A percentile compares a stretch with the other conserved stretches of the same genome.
phyloP scores from a whole-genome alignment of 2,888 invertebrate species.

The Parnassius orleans region DNA sequence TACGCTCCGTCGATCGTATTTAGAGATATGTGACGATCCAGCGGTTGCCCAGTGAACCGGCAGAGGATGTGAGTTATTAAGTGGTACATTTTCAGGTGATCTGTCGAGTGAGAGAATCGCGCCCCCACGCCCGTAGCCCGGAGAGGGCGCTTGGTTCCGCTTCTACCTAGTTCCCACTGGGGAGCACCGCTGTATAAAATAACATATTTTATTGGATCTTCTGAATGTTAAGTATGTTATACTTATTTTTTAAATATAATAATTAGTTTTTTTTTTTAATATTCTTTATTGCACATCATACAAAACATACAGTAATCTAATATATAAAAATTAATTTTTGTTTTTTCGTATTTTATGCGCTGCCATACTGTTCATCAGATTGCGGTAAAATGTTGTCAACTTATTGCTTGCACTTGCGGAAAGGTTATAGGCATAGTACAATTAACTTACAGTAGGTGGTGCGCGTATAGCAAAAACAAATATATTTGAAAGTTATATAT shows the following conservation, averaged over 20 bases:
- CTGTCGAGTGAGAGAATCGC: constrained; percentile 78
- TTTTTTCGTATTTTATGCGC: too few species aligned
- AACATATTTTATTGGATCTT: neutral
- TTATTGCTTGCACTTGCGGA: too few species aligned
- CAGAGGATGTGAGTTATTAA: constrained; percentile 78
- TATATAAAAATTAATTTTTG: too few species aligned
- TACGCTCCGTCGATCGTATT: constrained; percentile 74
- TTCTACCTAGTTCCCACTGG: constrained; percentile 39
- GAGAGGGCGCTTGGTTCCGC: constrained; percentile 35
- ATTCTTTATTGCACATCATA: too few species aligned
- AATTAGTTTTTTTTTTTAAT: constrained; percentile 1
- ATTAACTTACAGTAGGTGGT: too few species aligned
- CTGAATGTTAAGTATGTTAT: neutral
- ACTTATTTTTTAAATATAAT: neutral
- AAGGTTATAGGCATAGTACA: too few species aligned
- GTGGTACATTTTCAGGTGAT: constrained; percentile 80
- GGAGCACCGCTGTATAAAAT: constrained; percentile 35
- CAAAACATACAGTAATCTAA: too few species aligned
- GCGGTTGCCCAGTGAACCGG: constrained; percentile 77
- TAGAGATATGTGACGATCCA: constrained; percentile 79
- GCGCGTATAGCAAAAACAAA: too few species aligned
- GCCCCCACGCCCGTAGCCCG: constrained; percentile 38
- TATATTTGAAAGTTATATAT: too few species aligned
- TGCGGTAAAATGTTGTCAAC: too few species aligned
- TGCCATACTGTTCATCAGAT: too few species aligned